These are phyloP conservation scores for Manacus vitellinus DNA, from an alignment of 2,113 vertebrate species.

Conservation along the genomic window DNA sequence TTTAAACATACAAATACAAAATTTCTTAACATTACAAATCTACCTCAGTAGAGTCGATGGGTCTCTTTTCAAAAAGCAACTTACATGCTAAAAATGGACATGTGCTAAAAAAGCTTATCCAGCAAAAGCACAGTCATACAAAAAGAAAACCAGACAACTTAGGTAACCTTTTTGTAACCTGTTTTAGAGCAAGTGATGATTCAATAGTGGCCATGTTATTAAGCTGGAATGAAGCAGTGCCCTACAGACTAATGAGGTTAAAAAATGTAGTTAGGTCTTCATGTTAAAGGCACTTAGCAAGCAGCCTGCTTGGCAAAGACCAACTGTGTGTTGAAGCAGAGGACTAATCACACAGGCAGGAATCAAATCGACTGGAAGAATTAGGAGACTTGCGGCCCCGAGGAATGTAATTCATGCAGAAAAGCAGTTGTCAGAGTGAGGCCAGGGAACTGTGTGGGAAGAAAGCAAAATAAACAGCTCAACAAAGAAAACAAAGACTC, in stretches of 20 bases:
- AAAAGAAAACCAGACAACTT: constrained; percentile 37
- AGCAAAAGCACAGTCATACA: not conserved
- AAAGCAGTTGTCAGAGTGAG: constrained; percentile 75
- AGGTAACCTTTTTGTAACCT: constrained; percentile 34
- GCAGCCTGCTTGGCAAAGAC: constrained; percentile 65
- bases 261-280: constrained; percentile 70
- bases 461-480: constrained; percentile 83
- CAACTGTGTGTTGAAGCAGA: constrained; percentile 62
- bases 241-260: constrained; percentile 72
- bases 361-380: constrained; percentile 82
- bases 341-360: constrained; percentile 75
- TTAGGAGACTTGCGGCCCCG: constrained; percentile 71
- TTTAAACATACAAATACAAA: not conserved
- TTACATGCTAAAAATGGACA: not conserved
- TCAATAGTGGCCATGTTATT: constrained; percentile 51
- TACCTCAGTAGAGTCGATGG: not conserved
- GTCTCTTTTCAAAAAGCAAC: not conserved
- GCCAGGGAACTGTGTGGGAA: constrained; percentile 78
- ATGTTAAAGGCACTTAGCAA: constrained; percentile 71
- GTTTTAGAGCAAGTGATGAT: constrained; percentile 53
- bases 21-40: not conserved
- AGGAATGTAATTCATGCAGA: constrained; percentile 84
- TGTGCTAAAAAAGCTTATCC: not conserved
- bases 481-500: constrained; percentile 82
- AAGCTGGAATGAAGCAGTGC: constrained; percentile 49